These are phyloP conservation scores for Girardinus metallicus DNA, from an alignment of 2,797 vertebrate genomes.

Conservation along the genomic window DNA sequence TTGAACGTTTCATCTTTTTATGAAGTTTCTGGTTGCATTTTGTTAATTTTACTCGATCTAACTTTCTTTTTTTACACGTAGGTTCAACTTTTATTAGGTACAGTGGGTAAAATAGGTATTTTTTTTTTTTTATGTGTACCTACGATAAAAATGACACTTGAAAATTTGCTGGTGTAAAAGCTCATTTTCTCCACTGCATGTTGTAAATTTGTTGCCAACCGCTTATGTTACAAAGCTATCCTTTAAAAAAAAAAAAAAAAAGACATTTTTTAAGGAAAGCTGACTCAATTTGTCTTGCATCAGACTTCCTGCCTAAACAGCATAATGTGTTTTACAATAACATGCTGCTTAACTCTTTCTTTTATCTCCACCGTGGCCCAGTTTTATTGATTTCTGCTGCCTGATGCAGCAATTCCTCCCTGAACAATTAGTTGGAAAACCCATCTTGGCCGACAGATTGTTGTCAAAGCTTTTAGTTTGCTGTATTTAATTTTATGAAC, in stretches of 20 bases:
- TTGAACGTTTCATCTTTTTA: conserved; percentile 25
- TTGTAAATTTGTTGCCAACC: neutral
- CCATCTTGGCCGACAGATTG: neutral
- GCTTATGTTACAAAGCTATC: neutral
- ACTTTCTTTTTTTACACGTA: neutral
- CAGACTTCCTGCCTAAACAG: neutral
- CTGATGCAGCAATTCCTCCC: conserved; percentile 4
- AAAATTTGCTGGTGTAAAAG: neutral
- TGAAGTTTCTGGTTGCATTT: neutral
- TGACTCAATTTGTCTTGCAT: neutral
- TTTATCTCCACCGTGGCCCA: neutral
- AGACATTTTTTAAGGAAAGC: neutral
- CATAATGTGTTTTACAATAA: neutral
- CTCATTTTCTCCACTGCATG: neutral
- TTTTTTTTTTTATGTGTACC: neutral
- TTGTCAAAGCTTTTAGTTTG: neutral
- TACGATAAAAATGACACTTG: neutral
- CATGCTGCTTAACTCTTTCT: neutral
- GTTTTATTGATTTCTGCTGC: neutral
- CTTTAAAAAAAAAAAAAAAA: neutral
- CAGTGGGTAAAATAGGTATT: too few species aligned
- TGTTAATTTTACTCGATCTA: neutral
- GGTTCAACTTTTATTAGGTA: too few species aligned
- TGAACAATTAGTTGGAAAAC: neutral
- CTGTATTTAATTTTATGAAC: neutral